Conservation (phyloP, 2,888 invertebrate species). For the Tromatobia lineatoria region DNA sequence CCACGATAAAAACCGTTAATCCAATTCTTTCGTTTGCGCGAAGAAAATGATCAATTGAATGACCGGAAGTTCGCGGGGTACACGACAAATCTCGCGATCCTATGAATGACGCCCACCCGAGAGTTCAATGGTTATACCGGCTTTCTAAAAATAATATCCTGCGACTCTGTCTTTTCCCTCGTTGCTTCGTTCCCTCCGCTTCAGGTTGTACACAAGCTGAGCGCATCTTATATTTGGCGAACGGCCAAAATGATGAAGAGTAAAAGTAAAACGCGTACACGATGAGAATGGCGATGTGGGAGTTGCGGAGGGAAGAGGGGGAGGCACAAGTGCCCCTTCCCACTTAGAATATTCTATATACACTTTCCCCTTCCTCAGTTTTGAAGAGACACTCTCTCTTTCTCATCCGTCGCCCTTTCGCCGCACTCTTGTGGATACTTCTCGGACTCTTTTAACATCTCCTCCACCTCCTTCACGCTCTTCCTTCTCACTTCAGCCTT, state of each 20-base stretch:
- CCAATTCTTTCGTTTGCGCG: slow-evolving; percentile 7
- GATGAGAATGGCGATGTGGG: slow-evolving; percentile 43
- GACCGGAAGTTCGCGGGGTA: slow-evolving; percentile 46
- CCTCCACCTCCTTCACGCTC: slow-evolving; percentile 32
- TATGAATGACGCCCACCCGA: slow-evolving; percentile 72
- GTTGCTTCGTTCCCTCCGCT: neutral
- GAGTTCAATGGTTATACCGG: slow-evolving; percentile 69
- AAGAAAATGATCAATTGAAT: slow-evolving; percentile 40
- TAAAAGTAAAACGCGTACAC: slow-evolving; percentile 63
- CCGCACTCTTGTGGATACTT: slow-evolving; percentile 11
- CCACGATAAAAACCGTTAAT: too few species aligned
- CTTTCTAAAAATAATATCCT: slow-evolving; percentile 71
- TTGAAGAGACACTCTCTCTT: slow-evolving; percentile 3
- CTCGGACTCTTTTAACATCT: slow-evolving; percentile 22
- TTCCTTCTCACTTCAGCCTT: slow-evolving; percentile 51
- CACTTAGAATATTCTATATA: slow-evolving; percentile 24
- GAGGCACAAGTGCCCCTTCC: slow-evolving; percentile 27
- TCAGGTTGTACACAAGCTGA: neutral
- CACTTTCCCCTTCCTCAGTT: slow-evolving; percentile 63
- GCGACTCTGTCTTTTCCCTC: slow-evolving; percentile 27
- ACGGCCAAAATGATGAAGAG: slow-evolving; percentile 64
- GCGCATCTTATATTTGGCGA: slow-evolving; percentile 63
- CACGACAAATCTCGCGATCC: slow-evolving; percentile 49
- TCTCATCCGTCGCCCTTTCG: slow-evolving; percentile 28
- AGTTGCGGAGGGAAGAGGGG: neutral